Percentiles rank a stretch among this genome's conserved stretches.
These are phyloP conservation scores for Cercopithecus neglectus DNA, from an alignment of 2,797 vertebrate genomes.

Conservation along the genomic window DNA sequence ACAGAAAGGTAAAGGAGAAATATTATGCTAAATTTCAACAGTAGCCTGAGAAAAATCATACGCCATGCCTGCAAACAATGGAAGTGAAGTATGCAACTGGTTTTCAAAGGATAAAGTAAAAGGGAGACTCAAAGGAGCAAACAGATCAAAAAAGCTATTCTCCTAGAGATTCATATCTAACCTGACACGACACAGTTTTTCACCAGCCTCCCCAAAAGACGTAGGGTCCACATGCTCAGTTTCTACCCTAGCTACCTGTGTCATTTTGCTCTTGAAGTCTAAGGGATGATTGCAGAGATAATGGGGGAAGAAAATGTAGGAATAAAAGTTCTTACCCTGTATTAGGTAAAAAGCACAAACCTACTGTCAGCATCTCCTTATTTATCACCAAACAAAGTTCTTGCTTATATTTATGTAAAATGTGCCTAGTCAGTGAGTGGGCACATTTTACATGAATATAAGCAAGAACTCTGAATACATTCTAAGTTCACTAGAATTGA, in stretches of 20 bases:
- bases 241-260: background rate
- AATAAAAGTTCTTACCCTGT: background rate
- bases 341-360: background rate
- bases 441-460: background rate
- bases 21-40: background rate
- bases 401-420: background rate
- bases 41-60: background rate
- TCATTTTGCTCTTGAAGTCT: background rate
- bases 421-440: background rate
- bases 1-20: background rate
- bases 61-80: background rate
- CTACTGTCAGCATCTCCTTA: background rate
- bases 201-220: background rate
- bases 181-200: background rate
- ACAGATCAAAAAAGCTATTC: background rate
- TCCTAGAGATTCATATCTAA: background rate
- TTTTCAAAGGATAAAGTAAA: background rate
- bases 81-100: background rate
- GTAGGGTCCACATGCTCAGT: background rate
- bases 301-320: background rate
- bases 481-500: background rate
- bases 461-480: background rate
- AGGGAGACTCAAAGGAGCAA: background rate
- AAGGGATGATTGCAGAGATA: background rate
- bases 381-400: background rate